Evolutionary conservation across 2,888 invertebrate species (phyloP), one percentile per base, ranked within the genome.

Genomic region (Lasioglossum villosulum): DNA sequence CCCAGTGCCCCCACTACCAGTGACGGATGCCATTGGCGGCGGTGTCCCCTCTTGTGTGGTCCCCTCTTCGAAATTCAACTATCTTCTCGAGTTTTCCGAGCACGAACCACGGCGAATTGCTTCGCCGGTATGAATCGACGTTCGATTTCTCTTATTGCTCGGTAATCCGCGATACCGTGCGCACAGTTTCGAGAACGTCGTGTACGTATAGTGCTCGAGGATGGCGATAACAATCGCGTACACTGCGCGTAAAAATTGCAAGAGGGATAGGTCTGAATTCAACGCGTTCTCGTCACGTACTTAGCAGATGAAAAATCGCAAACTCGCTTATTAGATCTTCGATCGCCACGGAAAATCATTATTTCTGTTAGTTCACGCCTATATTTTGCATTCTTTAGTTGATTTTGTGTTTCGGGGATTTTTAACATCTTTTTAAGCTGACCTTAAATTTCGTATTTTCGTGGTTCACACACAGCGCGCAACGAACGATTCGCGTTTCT

Each of bases 71-170:
- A 70, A 84, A 86, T 86, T 86, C 89, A 82, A 86, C 82, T 81
- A 88, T 90, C 88, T 80, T 52, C 82, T 86, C 80, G 75, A 78
- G 88, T 81, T 90, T 88, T 85, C 87, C 83, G 52, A 37, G 82
- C 83, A 82, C 87, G 85, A 88, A 78, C 84, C 59, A 34, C 78
- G 37, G 27, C 52, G 76, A 79, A 87, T 83, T 78, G 70, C 76
- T 27, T 56, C n/a, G 68, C 4, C 45, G 52, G 34, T 68, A 85
- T 78, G 75, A 78, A 68, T 63, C 56, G 59, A 42, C 52, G 30
- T 27, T 48, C 56, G 66, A 82, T 72, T 78, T 84, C 71, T 63
- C 70, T 78, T 82, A 84, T 77, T 42, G 42, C 27, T 10, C n/a
- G 42, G 45, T n/a, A 37, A 76, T 34, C 19, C 45, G 45, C 68